A percentile compares a stretch with the other conserved stretches of the same genome.
phyloP scores from a whole-genome alignment of 2,113 vertebrate genomes.

The Murina feae region DNA sequence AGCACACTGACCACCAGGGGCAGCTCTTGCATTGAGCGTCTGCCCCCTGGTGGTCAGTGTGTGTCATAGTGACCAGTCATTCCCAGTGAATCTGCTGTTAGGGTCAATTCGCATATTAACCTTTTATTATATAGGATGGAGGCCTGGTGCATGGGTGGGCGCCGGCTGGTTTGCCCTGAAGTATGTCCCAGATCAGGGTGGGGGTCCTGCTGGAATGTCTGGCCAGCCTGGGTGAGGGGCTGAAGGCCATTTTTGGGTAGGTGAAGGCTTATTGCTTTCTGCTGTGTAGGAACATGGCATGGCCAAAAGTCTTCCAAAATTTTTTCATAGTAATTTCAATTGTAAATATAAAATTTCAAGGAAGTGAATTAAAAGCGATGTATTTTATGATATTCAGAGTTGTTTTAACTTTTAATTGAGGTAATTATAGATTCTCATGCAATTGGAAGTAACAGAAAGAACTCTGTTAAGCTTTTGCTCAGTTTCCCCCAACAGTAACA shows the following conservation, averaged over 20 bases:
- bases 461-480: not conserved
- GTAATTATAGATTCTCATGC: not conserved
- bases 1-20: no score
- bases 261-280: not conserved
- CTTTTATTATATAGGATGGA: no score
- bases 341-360: not conserved
- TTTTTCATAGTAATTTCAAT: not conserved
- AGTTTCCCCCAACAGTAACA: not conserved
- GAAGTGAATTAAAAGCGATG: not conserved
- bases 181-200: no score
- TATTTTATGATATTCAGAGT: constrained; percentile 1
- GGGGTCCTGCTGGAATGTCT: no score
- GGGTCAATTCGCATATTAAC: no score
- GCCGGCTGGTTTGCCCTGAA: no score
- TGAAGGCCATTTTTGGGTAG: not conserved
- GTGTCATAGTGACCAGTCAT: no score
- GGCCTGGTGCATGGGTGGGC: no score
- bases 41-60: no score
- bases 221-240: no score
- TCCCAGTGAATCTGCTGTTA: no score
- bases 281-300: not conserved
- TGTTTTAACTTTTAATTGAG: constrained; percentile 12
- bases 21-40: no score
- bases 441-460: not conserved
- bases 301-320: not conserved